Evolutionary conservation across 2,113 vertebrate species (phyloP).

Genomic region (Cacatua alba): DNA sequence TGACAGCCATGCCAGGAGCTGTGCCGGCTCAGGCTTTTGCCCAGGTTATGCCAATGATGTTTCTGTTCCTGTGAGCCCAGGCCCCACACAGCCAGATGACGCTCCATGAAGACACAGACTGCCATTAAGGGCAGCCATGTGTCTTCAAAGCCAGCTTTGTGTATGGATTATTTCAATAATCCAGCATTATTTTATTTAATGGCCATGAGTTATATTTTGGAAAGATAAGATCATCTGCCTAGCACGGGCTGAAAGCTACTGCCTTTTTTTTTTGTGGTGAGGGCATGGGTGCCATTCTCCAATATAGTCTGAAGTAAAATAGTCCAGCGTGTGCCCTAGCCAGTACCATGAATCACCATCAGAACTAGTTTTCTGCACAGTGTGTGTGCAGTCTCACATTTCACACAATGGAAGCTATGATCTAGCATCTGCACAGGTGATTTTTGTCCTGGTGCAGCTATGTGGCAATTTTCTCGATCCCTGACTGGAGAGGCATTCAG

Average conservation of each 20-base stretch:
- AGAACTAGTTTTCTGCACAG: background rate
- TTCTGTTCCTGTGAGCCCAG: background rate
- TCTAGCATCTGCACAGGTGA: background rate
- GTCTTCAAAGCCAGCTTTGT: background rate
- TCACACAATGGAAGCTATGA: accelerated
- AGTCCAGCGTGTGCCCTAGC: accelerated
- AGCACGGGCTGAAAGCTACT: background rate
- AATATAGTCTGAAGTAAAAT: accelerated
- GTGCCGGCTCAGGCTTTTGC: background rate
- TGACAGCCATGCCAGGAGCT: background rate
- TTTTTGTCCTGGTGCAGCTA: background rate
- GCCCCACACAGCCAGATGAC: accelerated
- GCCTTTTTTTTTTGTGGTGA: background rate
- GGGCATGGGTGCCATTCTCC: no score
- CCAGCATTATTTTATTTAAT: background rate
- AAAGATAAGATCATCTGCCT: background rate
- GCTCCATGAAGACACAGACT: accelerated
- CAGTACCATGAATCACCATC: accelerated
- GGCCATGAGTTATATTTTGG: background rate
- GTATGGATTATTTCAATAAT: background rate
- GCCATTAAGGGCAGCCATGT: accelerated
- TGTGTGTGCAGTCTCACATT: accelerated
- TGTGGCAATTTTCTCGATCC: accelerated
- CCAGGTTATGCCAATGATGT: background rate
- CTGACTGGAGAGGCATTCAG: background rate